A percentile compares a stretch with the other conserved stretches of the same genome.
Conservation (phyloP, 2,797 vertebrate species). For the Hippopotamyrus pictus region DNA sequence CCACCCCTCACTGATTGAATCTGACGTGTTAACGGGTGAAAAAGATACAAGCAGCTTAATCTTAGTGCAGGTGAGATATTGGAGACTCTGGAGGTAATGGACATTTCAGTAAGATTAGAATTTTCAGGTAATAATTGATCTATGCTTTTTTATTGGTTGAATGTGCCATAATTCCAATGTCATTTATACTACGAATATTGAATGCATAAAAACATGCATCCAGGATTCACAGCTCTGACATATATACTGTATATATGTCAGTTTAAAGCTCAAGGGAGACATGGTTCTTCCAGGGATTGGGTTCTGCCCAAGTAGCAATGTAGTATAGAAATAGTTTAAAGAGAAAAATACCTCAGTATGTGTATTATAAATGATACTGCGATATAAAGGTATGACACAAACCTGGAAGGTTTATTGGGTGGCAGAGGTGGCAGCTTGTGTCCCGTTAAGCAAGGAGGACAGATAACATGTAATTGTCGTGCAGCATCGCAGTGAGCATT, state of each 20-base stretch:
- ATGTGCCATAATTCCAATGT: not conserved
- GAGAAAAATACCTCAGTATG: not conserved
- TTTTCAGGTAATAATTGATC: not conserved
- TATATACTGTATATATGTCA: not conserved
- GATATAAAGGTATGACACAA: not conserved
- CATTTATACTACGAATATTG: not conserved
- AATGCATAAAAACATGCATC: not conserved
- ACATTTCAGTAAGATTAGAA: not conserved
- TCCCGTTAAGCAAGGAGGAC: not conserved
- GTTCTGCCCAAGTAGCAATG: not conserved
- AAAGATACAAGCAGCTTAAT: slow-evolving; percentile 1
- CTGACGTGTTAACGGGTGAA: not conserved
- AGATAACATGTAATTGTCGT: not conserved
- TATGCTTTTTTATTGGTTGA: not conserved
- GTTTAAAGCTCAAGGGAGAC: not conserved
- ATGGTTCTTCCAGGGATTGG: not conserved
- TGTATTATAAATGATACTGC: not conserved
- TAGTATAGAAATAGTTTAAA: not conserved
- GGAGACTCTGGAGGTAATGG: not conserved
- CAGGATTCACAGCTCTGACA: not conserved
- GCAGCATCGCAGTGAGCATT: not conserved
- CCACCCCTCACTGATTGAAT: not conserved
- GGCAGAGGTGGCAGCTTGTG: not conserved
- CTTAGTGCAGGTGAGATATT: not conserved
- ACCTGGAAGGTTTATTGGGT: not conserved